Evolutionary conservation across 2,888 invertebrate species (phyloP).

Genomic region (Beris chalybata): DNA sequence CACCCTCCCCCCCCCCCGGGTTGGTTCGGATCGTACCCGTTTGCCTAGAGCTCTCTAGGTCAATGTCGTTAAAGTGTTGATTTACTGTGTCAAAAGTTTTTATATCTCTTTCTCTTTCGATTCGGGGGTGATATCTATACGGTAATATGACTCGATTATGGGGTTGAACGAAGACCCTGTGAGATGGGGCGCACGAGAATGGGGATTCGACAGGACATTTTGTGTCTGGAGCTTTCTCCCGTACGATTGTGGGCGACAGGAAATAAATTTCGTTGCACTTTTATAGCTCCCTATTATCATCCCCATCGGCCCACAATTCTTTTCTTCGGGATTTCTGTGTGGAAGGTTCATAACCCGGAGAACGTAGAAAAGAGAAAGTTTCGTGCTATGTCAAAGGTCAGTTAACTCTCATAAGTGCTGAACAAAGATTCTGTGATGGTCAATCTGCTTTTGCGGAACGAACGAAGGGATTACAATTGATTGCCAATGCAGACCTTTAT

Average conservation of each 20-base stretch:
- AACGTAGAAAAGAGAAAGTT: slow-evolving; percentile 29
- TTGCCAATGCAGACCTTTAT: slow-evolving; percentile 11
- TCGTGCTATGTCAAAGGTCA: slow-evolving; percentile 26
- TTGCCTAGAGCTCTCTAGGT: slow-evolving; percentile 41
- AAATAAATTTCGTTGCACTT: slow-evolving; percentile 24
- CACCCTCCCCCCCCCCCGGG: background rate
- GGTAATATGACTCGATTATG: slow-evolving; percentile 24
- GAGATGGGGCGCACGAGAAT: background rate
- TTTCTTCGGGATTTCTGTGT: slow-evolving; percentile 15
- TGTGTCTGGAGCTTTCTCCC: slow-evolving; percentile 9
- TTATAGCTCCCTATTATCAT: slow-evolving; percentile 1
- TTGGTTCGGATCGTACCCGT: background rate
- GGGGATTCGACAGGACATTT: slow-evolving; percentile 7
- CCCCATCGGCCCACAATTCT: slow-evolving; percentile 8
- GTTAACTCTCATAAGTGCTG: slow-evolving; percentile 25
- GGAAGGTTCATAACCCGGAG: slow-evolving; percentile 12
- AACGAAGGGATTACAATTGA: slow-evolving; percentile 7
- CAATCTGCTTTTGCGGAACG: slow-evolving; percentile 13
- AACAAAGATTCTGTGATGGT: slow-evolving; percentile 17
- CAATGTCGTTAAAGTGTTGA: slow-evolving; percentile 46
- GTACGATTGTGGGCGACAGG: slow-evolving; percentile 4
- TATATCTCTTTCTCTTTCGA: slow-evolving; percentile 37
- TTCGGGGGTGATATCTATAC: slow-evolving; percentile 18
- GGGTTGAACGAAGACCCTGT: background rate
- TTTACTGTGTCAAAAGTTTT: slow-evolving; percentile 46